Evolutionary conservation across 2,888 invertebrate genomes (phyloP).

Genomic region (Agapetus fuscipes): DNA sequence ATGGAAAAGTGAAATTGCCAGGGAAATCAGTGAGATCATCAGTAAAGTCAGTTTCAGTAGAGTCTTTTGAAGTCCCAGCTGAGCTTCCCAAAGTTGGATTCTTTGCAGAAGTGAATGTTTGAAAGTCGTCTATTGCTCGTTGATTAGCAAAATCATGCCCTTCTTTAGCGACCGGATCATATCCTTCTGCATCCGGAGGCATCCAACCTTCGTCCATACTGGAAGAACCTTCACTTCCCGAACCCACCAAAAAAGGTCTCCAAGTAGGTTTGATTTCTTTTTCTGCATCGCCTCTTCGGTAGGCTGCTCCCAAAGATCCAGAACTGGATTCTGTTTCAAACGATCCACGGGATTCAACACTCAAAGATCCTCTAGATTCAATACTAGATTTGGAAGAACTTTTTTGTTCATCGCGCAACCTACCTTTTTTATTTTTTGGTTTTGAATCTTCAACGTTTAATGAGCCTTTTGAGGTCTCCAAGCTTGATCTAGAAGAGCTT

Average conservation of each 20-base stretch:
- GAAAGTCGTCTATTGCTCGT: constrained; percentile 40
- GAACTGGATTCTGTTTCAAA: constrained; percentile 67
- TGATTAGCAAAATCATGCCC: constrained; percentile 39
- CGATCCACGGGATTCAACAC: constrained; percentile 62
- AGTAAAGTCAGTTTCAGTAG: constrained; percentile 56
- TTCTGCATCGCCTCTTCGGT: constrained; percentile 46
- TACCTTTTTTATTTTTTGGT: constrained; percentile 33
- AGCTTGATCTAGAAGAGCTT: constrained; percentile 51
- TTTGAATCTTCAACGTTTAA: constrained; percentile 44
- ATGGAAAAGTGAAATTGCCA: constrained; percentile 63
- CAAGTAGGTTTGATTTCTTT: constrained; percentile 70
- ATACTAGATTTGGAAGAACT: constrained; percentile 54
- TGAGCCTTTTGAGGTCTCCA: constrained; percentile 45
- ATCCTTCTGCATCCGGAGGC: constrained; percentile 62
- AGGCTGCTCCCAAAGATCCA: constrained; percentile 62
- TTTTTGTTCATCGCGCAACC: constrained; percentile 40
- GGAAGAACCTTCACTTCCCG: constrained; percentile 69
- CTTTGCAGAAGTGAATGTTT: constrained; percentile 36
- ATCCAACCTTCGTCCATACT: constrained; percentile 78
- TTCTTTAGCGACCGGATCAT: constrained; percentile 45
- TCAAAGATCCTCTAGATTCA: constrained; percentile 52
- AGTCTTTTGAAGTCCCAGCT: constrained; percentile 43
- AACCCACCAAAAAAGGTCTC: constrained; percentile 73
- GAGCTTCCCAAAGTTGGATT: constrained; percentile 37
- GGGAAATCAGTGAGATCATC: constrained; percentile 71